Percentiles rank a stretch among this genome's conserved stretches.
Evolutionary conservation across 2,113 vertebrate species (phyloP).

Genomic region (Nanorana parkeri): DNA sequence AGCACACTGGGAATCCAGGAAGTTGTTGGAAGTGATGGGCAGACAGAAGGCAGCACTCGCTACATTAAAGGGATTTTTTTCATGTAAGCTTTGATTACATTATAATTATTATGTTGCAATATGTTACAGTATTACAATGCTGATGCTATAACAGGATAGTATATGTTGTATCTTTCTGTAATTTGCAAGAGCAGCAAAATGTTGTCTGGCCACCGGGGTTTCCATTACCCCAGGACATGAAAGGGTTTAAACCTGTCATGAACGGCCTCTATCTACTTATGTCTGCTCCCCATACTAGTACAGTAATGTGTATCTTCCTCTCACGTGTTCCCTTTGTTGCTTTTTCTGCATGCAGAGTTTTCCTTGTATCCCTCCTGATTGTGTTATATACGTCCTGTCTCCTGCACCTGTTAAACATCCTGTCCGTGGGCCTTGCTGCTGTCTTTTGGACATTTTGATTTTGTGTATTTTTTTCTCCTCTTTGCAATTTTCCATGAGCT

Average conservation of each 20-base stretch:
- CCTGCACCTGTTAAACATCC: constrained; percentile 8
- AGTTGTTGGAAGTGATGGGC: too few relatives aligned
- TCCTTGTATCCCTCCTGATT: constrained; percentile 41
- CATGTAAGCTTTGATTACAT: too few relatives aligned
- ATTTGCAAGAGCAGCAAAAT: too few relatives aligned
- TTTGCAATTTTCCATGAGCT: constrained; percentile 24
- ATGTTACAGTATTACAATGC: too few relatives aligned
- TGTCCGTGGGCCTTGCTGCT: constrained; percentile 1
- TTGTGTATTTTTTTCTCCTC: neutral
- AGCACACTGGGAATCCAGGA: too few relatives aligned
- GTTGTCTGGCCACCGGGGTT: too few relatives aligned
- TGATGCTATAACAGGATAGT: too few relatives aligned
- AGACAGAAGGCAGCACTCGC: too few relatives aligned
- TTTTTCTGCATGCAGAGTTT: constrained; percentile 29
- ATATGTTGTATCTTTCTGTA: too few relatives aligned
- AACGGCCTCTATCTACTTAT: neutral
- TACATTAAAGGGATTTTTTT: too few relatives aligned
- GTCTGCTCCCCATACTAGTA: neutral
- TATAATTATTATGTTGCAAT: too few relatives aligned
- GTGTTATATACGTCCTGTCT: constrained; percentile 41
- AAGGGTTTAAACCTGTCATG: neutral
- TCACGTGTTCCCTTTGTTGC: constrained; percentile 3
- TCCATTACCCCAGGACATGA: too few relatives aligned
- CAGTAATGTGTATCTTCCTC: constrained; percentile 19
- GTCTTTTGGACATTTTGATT: constrained; percentile 32